A percentile compares a stretch with the other conserved stretches of the same genome.
Conservation (phyloP, 30 jellyfish, hydroid and myxozoan species). For the Nemopilema nomurai region DNA sequence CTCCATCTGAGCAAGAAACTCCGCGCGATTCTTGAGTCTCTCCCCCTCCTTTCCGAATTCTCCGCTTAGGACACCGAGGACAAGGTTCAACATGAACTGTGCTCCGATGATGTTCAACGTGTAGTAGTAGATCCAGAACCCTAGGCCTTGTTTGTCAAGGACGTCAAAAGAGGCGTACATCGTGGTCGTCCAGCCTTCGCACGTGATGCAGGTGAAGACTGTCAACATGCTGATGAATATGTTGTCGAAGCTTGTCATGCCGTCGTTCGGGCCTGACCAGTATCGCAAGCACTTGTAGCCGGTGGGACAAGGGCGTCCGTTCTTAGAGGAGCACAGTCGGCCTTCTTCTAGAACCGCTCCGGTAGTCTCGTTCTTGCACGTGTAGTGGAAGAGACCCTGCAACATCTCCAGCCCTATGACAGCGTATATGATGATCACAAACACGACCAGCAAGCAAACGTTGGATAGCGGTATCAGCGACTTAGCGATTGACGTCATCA, state of each 20-base stretch:
- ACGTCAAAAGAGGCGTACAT: constrained; percentile 87
- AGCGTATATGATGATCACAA: constrained; percentile 80
- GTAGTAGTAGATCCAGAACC: constrained; percentile 71
- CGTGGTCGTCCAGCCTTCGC: constrained; percentile 93
- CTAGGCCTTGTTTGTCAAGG: constrained; percentile 50
- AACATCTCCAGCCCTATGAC: constrained; percentile 75
- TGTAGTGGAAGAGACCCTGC: constrained; percentile 66
- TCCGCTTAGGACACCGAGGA: constrained; percentile 90
- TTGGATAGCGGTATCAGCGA: constrained; percentile 79
- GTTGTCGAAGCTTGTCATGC: constrained; percentile 82
- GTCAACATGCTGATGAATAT: constrained; percentile 76
- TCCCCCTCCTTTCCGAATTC: constrained; percentile 91
- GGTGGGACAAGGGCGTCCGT: constrained; percentile 76
- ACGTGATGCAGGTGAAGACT: constrained; percentile 80
- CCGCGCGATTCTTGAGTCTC: constrained; percentile 78
- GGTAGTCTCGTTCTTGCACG: constrained; percentile 66
- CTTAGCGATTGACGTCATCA: constrained; percentile 85
- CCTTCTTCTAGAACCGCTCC: constrained; percentile 44
- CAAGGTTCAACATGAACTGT: constrained; percentile 92
- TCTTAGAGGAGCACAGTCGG: constrained; percentile 41
- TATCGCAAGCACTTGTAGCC: constrained; percentile 67
- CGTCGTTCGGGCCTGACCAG: constrained; percentile 87
- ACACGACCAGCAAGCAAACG: constrained; percentile 77
- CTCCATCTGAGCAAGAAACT: constrained; percentile 65
- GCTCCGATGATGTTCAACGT: constrained; percentile 78